phyloP scores from a whole-genome alignment of 2,888 invertebrate genomes.

The Bhutanitis thaidina region DNA sequence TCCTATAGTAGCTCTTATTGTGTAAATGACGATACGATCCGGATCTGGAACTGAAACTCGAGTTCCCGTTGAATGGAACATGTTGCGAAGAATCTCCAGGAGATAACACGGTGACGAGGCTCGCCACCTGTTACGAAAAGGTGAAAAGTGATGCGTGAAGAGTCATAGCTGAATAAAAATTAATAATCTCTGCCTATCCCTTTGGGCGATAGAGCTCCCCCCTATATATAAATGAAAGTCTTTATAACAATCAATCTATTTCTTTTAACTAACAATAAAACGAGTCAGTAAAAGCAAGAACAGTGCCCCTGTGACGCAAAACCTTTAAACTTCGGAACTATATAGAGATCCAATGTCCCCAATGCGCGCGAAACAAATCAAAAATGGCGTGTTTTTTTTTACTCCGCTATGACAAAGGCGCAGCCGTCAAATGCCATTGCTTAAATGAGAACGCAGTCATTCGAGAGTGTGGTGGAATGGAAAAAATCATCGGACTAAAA shows the following conservation, averaged over 20 bases:
- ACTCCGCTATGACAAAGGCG: constrained; percentile 54
- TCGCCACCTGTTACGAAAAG: too few relatives aligned
- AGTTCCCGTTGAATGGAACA: too few relatives aligned
- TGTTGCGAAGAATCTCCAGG: too few relatives aligned
- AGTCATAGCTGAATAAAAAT: too few relatives aligned
- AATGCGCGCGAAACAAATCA: constrained; percentile 57
- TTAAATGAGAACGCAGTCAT: constrained; percentile 75
- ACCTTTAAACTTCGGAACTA: constrained; percentile 17
- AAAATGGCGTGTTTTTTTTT: constrained; percentile 63
- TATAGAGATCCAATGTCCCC: constrained; percentile 38
- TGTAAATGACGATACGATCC: too few relatives aligned
- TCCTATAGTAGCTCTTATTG: too few relatives aligned
- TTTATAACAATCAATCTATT: neutral
- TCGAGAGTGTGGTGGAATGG: constrained; percentile 69
- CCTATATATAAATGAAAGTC: too few relatives aligned
- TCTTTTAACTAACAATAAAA: constrained; percentile 9
- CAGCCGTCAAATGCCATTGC: constrained; percentile 75
- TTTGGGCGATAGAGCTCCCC: too few relatives aligned
- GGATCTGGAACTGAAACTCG: too few relatives aligned
- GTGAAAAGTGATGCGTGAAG: too few relatives aligned
- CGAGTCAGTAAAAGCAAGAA: constrained; percentile 22
- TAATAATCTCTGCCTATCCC: too few relatives aligned
- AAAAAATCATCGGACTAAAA: constrained; percentile 71
- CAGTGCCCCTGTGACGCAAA: constrained; percentile 23
- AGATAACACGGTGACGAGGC: too few relatives aligned